A percentile compares a stretch with the other conserved stretches of the same genome.
These are phyloP conservation scores for Euzetes globulus DNA, from an alignment of 2,888 invertebrate species.

Conservation along the genomic window DNA sequence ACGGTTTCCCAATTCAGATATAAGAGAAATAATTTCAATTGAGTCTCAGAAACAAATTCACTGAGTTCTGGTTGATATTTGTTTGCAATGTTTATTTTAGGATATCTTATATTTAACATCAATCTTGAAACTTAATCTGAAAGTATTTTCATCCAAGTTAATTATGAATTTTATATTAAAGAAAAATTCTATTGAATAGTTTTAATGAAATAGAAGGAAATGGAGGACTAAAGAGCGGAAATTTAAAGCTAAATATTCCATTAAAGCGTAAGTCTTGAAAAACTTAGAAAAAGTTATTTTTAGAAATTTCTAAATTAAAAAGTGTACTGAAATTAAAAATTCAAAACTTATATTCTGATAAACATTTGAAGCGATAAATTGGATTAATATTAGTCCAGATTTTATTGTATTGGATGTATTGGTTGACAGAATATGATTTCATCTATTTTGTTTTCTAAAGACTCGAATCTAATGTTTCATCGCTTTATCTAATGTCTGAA, in stretches of 20 bases:
- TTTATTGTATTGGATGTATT: background rate
- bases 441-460: background rate
- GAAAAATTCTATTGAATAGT: background rate
- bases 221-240: background rate
- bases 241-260: constrained; percentile 6
- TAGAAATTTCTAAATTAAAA: background rate
- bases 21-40: too few relatives aligned
- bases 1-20: too few relatives aligned
- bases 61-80: too few relatives aligned
- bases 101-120: background rate
- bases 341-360: background rate
- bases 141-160: background rate
- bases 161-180: background rate
- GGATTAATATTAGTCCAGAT: background rate
- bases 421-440: background rate
- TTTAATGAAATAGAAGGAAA: background rate
- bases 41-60: too few relatives aligned
- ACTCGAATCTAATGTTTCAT: background rate
- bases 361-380: constrained; percentile 1
- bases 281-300: background rate
- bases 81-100: background rate
- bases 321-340: background rate
- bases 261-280: background rate
- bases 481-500: constrained; percentile 9
- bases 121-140: background rate